Evolutionary conservation across 2,888 invertebrate genomes (phyloP).

Genomic region (Caenorhabditis sulstoni): DNA sequence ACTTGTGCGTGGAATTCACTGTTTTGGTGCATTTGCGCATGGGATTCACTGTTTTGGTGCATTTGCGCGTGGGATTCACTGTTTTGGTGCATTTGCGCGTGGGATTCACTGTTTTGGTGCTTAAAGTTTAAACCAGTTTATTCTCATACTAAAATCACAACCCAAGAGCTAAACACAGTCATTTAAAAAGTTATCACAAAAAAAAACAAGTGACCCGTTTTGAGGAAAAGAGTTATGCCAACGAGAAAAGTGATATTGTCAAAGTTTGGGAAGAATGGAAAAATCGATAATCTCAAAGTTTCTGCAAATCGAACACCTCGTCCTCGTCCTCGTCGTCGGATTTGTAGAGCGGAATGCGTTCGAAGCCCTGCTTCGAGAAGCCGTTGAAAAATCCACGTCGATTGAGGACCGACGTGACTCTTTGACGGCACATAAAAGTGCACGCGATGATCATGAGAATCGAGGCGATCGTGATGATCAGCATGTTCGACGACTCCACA

Average conservation of each 20-base stretch:
- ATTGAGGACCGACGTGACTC: constrained; percentile 63
- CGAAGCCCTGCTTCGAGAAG: constrained; percentile 61
- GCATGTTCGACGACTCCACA: constrained; percentile 43
- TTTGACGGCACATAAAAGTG: constrained; percentile 62
- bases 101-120: too few species aligned
- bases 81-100: too few species aligned
- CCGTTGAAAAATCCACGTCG: constrained; percentile 67
- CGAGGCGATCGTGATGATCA: constrained; percentile 45
- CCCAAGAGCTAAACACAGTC: too few species aligned
- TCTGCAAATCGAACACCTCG: constrained; percentile 68
- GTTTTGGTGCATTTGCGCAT: too few species aligned
- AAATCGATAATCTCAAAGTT: constrained; percentile 30
- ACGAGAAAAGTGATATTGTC: constrained; percentile 20
- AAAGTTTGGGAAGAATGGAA: constrained; percentile 3
- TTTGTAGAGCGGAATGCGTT: constrained; percentile 69
- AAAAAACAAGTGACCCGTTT: constrained; percentile 33
- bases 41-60: too few species aligned
- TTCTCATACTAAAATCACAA: constrained; percentile 12
- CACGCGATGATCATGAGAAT: constrained; percentile 54
- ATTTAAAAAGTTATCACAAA: not conserved
- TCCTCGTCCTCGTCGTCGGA: constrained; percentile 72
- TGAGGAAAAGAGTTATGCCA: constrained; percentile 37
- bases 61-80: too few species aligned
- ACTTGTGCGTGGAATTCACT: too few species aligned
- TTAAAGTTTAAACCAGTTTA: too few species aligned